phyloP scores from a whole-genome alignment of 2,888 invertebrate genomes.

The Pseudoips prasinana region DNA sequence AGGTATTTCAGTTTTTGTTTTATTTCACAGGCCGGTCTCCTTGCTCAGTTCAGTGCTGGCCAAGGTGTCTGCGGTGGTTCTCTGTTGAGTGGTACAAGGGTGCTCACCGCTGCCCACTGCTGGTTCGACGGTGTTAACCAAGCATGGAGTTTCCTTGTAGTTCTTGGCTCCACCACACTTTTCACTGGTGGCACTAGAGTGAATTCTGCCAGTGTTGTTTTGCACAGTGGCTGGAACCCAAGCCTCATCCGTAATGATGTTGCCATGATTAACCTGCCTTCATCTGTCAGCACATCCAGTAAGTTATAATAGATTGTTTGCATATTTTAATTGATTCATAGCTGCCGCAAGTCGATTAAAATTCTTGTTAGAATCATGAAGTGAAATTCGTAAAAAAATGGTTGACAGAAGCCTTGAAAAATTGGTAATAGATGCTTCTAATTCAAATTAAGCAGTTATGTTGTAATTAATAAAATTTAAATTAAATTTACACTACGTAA shows the following conservation, averaged over 20 bases:
- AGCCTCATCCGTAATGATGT: conserved; percentile 46
- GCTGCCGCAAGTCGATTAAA: too few species aligned
- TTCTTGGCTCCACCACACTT: conserved; percentile 47
- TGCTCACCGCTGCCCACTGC: conserved; percentile 55
- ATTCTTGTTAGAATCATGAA: too few species aligned
- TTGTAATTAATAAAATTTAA: too few species aligned
- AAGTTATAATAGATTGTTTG: too few species aligned
- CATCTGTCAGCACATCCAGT: conserved; percentile 30
- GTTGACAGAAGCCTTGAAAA: too few species aligned
- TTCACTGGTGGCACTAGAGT: conserved; percentile 48
- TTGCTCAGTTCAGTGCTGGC: conserved; percentile 15
- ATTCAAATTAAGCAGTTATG: too few species aligned
- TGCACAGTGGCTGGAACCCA: conserved; percentile 49
- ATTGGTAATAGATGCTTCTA: too few species aligned
- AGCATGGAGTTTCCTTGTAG: conserved; percentile 46
- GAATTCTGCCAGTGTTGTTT: conserved; percentile 30
- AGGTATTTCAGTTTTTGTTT: too few species aligned
- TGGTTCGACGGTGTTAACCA: conserved; percentile 53
- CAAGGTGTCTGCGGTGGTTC: conserved; percentile 53
- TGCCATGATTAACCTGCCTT: conserved; percentile 40
- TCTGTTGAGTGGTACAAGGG: conserved; percentile 36
- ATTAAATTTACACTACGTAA: too few species aligned
- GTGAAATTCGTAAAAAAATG: too few species aligned
- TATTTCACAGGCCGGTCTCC: conserved; percentile 37
- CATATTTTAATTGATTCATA: too few species aligned